Conservation (phyloP, 2,113 vertebrate species). For the Cricetomys ansorgei region DNA sequence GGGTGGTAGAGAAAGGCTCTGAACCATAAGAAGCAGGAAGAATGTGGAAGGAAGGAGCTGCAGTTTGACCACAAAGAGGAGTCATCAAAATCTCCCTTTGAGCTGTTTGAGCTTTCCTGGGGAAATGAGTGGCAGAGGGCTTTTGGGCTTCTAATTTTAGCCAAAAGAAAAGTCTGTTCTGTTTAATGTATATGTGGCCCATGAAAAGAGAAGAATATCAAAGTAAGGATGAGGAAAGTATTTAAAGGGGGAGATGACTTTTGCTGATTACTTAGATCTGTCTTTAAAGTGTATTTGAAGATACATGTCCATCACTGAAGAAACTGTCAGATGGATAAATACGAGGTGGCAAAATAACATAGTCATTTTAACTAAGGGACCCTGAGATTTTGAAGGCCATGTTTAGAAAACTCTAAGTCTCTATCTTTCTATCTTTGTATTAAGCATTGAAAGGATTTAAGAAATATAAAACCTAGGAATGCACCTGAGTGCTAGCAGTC, state of each 20-base stretch:
- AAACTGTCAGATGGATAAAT: background rate
- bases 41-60: background rate
- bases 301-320: background rate
- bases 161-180: background rate
- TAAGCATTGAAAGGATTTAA: too few relatives aligned
- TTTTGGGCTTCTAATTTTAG: constrained; percentile 23
- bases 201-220: background rate
- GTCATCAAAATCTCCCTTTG: background rate
- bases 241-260: background rate
- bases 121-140: background rate
- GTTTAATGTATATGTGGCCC: background rate
- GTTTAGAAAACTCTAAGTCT: constrained; percentile 11
- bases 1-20: background rate
- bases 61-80: background rate
- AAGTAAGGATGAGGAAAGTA: background rate
- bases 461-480: too few relatives aligned
- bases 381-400: background rate
- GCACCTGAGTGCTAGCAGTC: too few relatives aligned
- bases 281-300: background rate
- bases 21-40: background rate
- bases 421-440: background rate
- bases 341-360: background rate
- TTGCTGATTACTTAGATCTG: background rate
- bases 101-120: constrained; percentile 8
- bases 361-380: background rate